Evolutionary conservation across 1,140 invertebrate genomes (phyloP), one percentile per base, ranked within the genome.

Genomic region (Coptotermes formosanus): DNA sequence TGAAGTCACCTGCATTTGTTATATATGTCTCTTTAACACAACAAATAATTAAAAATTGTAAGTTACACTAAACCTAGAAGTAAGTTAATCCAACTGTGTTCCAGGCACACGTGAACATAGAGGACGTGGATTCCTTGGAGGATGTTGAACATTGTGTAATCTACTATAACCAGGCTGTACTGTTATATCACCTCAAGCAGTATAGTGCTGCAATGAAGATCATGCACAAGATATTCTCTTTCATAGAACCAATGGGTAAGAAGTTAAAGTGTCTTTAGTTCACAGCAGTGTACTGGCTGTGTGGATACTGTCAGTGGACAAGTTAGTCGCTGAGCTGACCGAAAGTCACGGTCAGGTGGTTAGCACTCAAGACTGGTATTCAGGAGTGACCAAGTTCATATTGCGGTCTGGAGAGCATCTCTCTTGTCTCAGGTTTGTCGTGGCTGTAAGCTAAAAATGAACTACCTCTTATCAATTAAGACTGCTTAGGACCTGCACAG

Each of bases 141-240:
- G 95, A 96, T 90, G 93, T 95, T 21, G 94, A 95, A 86, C 94
- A 94, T 88, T 95, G 94, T 89, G 93, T 94, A 82, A 90, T 93
- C 11, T 93, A 94, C 83, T 98, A 96, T 89, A 98, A 97, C 90
- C 95, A 97, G 89, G 96, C 97, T 3, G 93, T 98, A 2, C 89
- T 97, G 19, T 92, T 97, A 8, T 98, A 95, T 90, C 96, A 97
- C 88, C 93, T 95, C 0, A 93, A 94, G 86, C 95, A 98, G 89
- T 96, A 96, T 89, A 94, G 94, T 82, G 92, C 94, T 85, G 95
- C 97, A 12, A 90, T 96, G 25, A 92, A 93, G 38, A 93, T 97
- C 82, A 92, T 98, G 83, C 95, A 95, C 87, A 94, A 94, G 88
- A 90, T 96, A 4, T 95, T 96, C 89, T 92, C 94, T 82, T 94